Conservation (phyloP, 2,888 invertebrate genomes). For the Lasius platythorax region DNA sequence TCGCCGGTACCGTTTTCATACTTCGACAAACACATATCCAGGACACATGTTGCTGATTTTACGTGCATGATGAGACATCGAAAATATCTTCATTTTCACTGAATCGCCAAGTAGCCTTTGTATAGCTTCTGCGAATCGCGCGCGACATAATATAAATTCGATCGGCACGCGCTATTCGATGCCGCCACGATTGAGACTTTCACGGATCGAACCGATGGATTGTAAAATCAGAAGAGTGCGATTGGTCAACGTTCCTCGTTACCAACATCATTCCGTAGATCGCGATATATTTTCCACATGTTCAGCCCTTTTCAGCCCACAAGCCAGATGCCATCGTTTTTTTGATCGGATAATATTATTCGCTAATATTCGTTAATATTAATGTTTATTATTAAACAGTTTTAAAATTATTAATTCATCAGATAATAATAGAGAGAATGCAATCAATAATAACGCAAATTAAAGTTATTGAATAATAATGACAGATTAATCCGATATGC, state of each 20-base stretch:
- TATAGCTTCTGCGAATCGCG: conserved; percentile 29
- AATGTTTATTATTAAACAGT: neutral
- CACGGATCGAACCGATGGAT: conserved; percentile 25
- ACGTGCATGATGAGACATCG: conserved; percentile 12
- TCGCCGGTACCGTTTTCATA: conserved; percentile 28
- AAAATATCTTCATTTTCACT: conserved; percentile 34
- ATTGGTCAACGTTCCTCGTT: conserved; percentile 45
- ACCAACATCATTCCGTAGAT: conserved; percentile 28
- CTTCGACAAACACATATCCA: conserved; percentile 39
- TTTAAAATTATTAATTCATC: conserved; percentile 2
- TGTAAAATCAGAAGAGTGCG: conserved; percentile 40
- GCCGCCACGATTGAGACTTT: conserved; percentile 45
- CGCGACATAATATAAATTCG: conserved; percentile 19
- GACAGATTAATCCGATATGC: conserved; percentile 1
- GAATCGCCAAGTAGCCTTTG: conserved; percentile 21
- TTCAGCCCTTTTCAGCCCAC: conserved; percentile 39
- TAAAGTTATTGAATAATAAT: conserved; percentile 11
- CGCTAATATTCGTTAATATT: neutral
- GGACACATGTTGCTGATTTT: conserved; percentile 27
- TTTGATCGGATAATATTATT: neutral
- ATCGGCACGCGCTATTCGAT: conserved; percentile 21
- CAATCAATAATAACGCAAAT: neutral
- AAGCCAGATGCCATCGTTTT: neutral
- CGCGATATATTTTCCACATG: conserved; percentile 25
- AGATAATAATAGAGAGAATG: neutral